Evolutionary conservation across 2,888 invertebrate genomes (phyloP), one percentile per base, ranked within the genome.

Genomic region (Nomada fabriciana): DNA sequence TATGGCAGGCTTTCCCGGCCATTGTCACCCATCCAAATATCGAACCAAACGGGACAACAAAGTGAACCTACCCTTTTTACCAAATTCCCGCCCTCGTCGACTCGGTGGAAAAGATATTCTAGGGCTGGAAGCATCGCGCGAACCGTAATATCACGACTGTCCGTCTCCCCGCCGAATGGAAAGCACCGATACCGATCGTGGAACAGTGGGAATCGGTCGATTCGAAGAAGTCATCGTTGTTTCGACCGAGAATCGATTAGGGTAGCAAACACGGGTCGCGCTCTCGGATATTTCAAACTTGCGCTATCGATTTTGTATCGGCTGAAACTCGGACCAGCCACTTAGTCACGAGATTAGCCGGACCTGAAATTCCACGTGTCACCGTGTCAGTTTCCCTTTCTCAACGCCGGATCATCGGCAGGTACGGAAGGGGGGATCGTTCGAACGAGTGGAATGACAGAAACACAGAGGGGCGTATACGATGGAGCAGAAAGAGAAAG

Each of bases 291-390:
- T 75, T 80, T 43, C 74, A 59, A 63, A 76, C 70, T 61, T 57
- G 74, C 53, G 73, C 70, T 78, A 76, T 80, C 85, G 82, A 83
- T 82, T 71, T 68, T 74, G 75, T 67, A 75, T 71, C 87, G 82
- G 80, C 47, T 52, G 76, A 82, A 84, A 84, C 82, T 80, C 76
- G 50, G 67, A 68, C 68, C 80, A 53, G 79, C 87, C 88, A 84
- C 88, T 86, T 88, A 88, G 88, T 85, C 88, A 83, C 82, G 86
- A 86, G 88, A 88, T 88, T 88, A 88, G 85, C 79, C 75, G 61
- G 79, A 74, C 86, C 80, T 68, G 81, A 84, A 85, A 85, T 86
- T 88, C 85, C 83, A 76, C 87, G 84, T 83, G 87, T 89, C 88
- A 87, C 82, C 76, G 82, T 84, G 43, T 43, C 77, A 60, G 55